Evolutionary conservation across 2,113 vertebrate genomes (phyloP).

Genomic region (Plestiodon gilberti): DNA sequence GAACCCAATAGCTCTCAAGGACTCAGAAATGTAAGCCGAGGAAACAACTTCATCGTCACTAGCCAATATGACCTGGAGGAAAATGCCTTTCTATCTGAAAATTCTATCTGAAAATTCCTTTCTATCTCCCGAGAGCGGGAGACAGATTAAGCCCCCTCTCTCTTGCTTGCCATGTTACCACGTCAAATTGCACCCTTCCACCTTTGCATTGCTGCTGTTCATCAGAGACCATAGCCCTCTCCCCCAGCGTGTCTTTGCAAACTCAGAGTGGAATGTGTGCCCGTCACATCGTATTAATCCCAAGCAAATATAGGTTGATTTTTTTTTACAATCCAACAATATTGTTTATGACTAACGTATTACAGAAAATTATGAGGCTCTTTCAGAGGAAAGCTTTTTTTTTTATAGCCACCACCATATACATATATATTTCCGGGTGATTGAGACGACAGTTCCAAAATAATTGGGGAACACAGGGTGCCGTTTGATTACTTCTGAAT

Average conservation of each 20-base stretch:
- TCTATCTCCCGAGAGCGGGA: not conserved
- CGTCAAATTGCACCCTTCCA: not conserved
- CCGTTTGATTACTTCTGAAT: not conserved
- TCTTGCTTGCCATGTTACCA: not conserved
- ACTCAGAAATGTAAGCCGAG: too few relatives aligned
- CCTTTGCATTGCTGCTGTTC: too few relatives aligned
- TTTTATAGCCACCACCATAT: not conserved
- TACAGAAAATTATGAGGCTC: conserved; percentile 45
- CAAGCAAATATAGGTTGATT: conserved; percentile 54
- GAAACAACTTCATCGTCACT: too few relatives aligned
- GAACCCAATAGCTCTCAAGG: too few relatives aligned
- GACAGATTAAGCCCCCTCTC: not conserved
- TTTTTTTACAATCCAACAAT: conserved; percentile 58
- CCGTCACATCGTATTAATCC: conserved; percentile 51
- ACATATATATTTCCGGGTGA: conserved; percentile 36
- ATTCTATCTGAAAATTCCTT: too few relatives aligned
- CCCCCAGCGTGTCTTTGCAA: not conserved
- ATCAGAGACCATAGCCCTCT: not conserved
- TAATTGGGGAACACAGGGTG: conserved; percentile 47
- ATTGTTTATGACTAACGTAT: conserved; percentile 58
- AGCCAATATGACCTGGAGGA: not conserved
- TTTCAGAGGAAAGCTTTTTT: conserved; percentile 53
- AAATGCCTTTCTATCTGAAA: too few relatives aligned
- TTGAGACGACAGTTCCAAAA: conserved; percentile 50
- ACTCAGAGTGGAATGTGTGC: conserved; percentile 8